These are phyloP conservation scores for Diaphora mendica DNA, from an alignment of 2,888 invertebrate genomes.

Conservation along the genomic window DNA sequence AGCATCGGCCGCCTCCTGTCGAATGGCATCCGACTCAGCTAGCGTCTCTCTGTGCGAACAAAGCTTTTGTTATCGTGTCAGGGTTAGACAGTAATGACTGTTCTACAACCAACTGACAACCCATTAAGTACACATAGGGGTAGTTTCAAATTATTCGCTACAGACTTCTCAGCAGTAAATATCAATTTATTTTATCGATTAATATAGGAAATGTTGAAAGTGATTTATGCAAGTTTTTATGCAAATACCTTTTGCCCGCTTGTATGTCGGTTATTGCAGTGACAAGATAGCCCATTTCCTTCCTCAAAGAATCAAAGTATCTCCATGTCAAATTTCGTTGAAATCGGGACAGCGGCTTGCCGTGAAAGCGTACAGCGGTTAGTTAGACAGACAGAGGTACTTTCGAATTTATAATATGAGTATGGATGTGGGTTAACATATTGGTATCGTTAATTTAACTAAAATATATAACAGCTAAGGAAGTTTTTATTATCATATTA, in stretches of 20 bases:
- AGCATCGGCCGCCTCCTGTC: constrained; percentile 58
- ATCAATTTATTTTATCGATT: constrained; percentile 6
- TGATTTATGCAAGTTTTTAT: not conserved
- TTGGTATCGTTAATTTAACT: not conserved
- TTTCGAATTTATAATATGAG: too few species aligned
- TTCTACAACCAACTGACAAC: constrained; percentile 22
- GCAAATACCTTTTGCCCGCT: too few species aligned
- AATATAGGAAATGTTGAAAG: not conserved
- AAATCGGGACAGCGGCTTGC: too few species aligned
- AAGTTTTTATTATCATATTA: too few species aligned
- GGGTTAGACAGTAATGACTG: constrained; percentile 36
- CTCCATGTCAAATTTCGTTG: too few species aligned
- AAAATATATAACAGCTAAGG: not conserved
- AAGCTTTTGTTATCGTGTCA: constrained; percentile 17
- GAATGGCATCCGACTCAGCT: constrained; percentile 63
- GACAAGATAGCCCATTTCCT: too few species aligned
- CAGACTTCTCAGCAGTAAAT: constrained; percentile 15
- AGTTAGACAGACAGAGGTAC: too few species aligned
- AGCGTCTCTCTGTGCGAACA: constrained; percentile 55
- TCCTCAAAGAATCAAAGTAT: too few species aligned
- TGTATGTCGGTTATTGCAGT: too few species aligned
- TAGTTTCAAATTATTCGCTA: constrained; percentile 13
- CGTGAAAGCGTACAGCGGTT: too few species aligned
- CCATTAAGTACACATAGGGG: constrained; percentile 7
- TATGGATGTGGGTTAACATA: not conserved